phyloP scores from a whole-genome alignment of 2,797 vertebrate genomes.

The Cossypha heuglini region DNA sequence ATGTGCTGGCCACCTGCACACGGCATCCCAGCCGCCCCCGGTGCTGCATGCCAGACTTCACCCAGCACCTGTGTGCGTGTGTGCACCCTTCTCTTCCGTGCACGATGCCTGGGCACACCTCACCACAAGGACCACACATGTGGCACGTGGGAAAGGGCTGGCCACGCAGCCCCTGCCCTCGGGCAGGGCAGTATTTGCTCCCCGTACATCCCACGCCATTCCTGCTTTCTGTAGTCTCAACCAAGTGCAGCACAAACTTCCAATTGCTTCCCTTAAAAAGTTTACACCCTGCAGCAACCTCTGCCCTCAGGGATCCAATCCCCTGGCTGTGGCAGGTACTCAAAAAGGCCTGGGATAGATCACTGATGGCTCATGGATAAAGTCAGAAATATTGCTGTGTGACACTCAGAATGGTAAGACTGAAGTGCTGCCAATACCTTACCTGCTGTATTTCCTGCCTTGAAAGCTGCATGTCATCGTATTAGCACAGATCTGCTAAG shows the following conservation, averaged over 20 bases:
- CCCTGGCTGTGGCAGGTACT: neutral
- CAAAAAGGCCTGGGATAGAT: neutral
- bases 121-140: rapidly evolving
- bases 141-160: neutral
- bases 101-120: rapidly evolving
- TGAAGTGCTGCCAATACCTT: neutral
- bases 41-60: rapidly evolving
- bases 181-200: neutral
- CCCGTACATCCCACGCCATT: rapidly evolving
- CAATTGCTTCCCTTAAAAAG: neutral
- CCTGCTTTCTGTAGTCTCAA: neutral
- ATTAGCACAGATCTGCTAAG: neutral
- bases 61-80: rapidly evolving
- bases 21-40: neutral
- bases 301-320: neutral
- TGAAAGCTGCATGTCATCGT: neutral
- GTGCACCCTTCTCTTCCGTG: rapidly evolving
- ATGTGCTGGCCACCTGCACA: neutral
- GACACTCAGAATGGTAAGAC: neutral
- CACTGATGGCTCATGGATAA: neutral
- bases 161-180: neutral
- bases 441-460: neutral
- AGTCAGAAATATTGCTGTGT: rapidly evolving
- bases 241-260: neutral
- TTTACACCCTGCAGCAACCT: neutral